A percentile compares a stretch with the other conserved stretches of the same genome.
Conservation (phyloP, 1,140 invertebrate genomes). For the Eulimnadia texana region DNA sequence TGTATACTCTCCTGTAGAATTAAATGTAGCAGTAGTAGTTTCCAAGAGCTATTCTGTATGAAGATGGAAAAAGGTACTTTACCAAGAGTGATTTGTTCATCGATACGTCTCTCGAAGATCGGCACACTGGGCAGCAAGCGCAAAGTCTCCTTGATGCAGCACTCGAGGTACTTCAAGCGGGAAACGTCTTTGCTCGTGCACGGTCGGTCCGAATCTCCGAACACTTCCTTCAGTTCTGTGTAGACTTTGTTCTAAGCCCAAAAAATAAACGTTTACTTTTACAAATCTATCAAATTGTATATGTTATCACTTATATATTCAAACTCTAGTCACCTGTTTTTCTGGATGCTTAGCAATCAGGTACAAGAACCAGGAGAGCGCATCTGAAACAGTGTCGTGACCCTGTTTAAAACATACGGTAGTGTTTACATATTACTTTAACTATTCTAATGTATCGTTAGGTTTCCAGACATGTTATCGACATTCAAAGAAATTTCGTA, state of each 20-base stretch:
- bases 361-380: conserved; percentile 69
- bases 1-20: background rate
- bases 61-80: conserved; percentile 4
- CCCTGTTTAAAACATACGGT: conserved; percentile 36
- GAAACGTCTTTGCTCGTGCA: conserved; percentile 36
- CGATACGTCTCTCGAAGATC: conserved; percentile 38
- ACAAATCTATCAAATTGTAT: background rate
- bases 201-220: conserved; percentile 38
- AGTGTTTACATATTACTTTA: background rate
- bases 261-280: conserved; percentile 11
- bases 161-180: conserved; percentile 46
- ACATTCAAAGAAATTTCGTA: conserved; percentile 23
- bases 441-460: no score
- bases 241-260: conserved; percentile 46
- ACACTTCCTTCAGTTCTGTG: conserved; percentile 60
- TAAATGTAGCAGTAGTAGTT: background rate
- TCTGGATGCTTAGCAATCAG: conserved; percentile 65
- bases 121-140: conserved; percentile 52
- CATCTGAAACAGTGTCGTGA: conserved; percentile 81
- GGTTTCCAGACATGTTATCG: no score
- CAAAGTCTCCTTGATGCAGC: conserved; percentile 49
- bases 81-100: conserved; percentile 38
- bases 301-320: background rate
- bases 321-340: conserved; percentile 33
- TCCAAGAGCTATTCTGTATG: background rate